These are phyloP conservation scores for Cephus pulcher DNA, from an alignment of 2,888 invertebrate species.

Conservation along the genomic window DNA sequence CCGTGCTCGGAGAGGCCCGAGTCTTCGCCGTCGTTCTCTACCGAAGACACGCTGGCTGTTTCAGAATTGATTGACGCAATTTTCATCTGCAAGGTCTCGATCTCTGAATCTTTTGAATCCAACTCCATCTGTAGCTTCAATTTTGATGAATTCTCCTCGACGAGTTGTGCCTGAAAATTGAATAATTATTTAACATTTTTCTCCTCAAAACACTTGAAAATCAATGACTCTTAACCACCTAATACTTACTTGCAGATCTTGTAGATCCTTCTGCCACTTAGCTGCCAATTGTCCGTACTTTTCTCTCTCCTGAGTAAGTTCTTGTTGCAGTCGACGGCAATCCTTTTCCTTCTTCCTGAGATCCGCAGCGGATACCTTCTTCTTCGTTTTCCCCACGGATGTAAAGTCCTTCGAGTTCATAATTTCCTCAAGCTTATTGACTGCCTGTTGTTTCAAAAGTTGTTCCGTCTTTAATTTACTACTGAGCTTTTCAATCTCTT, in stretches of 20 bases:
- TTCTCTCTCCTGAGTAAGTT: slow-evolving; percentile 92
- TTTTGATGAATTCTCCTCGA: slow-evolving; percentile 82
- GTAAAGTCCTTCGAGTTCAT: slow-evolving; percentile 92
- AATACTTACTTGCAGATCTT: slow-evolving; percentile 73
- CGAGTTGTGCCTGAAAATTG: slow-evolving; percentile 78
- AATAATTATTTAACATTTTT: slow-evolving; percentile 3
- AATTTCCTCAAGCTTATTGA: slow-evolving; percentile 96
- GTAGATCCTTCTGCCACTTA: slow-evolving; percentile 86
- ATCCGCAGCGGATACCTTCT: slow-evolving; percentile 82
- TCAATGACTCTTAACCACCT: not conserved
- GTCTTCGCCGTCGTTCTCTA: slow-evolving; percentile 86
- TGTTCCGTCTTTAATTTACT: slow-evolving; percentile 89
- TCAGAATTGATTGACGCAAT: slow-evolving; percentile 84
- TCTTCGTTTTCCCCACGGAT: slow-evolving; percentile 81
- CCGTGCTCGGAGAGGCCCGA: slow-evolving; percentile 74
- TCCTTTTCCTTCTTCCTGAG: slow-evolving; percentile 93
- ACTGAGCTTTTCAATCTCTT: slow-evolving; percentile 84
- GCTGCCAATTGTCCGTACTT: slow-evolving; percentile 90
- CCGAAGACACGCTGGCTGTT: slow-evolving; percentile 91
- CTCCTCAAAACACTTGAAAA: not conserved
- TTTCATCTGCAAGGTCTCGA: slow-evolving; percentile 91
- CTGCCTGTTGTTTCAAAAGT: slow-evolving; percentile 91
- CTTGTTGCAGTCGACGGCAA: slow-evolving; percentile 93
- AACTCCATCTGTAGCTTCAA: slow-evolving; percentile 94
- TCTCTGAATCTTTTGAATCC: slow-evolving; percentile 96